Evolutionary conservation across 2,888 invertebrate species (phyloP), one percentile per base, ranked within the genome.

Genomic region (Sphinx pinastri): DNA sequence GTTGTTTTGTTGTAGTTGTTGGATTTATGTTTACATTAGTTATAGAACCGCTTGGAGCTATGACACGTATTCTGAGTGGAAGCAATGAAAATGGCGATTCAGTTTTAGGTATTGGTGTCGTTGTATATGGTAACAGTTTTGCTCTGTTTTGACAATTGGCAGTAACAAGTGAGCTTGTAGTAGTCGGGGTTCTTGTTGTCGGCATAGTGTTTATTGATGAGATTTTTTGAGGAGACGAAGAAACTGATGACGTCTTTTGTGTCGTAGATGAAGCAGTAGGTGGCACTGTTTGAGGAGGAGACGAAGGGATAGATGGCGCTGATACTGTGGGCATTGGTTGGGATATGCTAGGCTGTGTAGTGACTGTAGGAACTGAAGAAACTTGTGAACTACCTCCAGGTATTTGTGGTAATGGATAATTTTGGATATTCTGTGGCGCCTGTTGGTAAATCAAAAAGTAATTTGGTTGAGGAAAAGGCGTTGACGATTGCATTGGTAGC

Each of bases 1-100:
- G 76, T 57, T 80, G 84, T 70, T 78, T 84, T 1, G 84, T 86
- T 2, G 86, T 88, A 5, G 85, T 81, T 5, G 80, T 82, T 5
- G 87, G 84, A 68, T 90, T 89, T 14, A 92, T 83, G 66, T 84
- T 83, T 5, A 92, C 80, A 67, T 90, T 90, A 0, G 92, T 92
- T 58, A 90, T 86, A 0, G 90, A 85, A 0, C 91, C 91, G 67
- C 77, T 82, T 7, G 91, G 90, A 8, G 90, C 84, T 57, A 86
- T 78, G 12, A 93, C 85, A n/a, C 90, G 81, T 54, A 93, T 91
- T 74, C 80, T 87, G 49, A 92, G 68, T 12, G 86, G 76, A 19
- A 74, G 73, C 13, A 69, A 25, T 59, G 68, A 11, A 58, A 58
- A 12, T 19, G 14, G 13, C 52, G 57, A n/a, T 3, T 12, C 11